phyloP scores from a whole-genome alignment of 2,888 invertebrate genomes.

The Isoperla grammatica region DNA sequence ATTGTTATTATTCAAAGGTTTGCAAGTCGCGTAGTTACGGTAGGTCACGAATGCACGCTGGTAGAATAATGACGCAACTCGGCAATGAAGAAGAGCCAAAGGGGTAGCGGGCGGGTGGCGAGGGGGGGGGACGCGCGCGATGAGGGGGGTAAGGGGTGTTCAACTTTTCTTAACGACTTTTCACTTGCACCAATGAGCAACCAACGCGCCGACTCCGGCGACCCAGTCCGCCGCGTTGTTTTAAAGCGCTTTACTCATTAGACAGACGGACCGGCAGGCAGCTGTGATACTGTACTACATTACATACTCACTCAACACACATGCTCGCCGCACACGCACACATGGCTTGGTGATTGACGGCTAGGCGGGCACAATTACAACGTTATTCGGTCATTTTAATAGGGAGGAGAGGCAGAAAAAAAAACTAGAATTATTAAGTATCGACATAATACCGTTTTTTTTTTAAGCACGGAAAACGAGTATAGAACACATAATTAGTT shows the following conservation, averaged over 20 bases:
- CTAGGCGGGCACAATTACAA: no score
- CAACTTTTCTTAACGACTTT: constrained; percentile 24
- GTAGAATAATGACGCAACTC: constrained; percentile 40
- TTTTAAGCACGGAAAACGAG: no score
- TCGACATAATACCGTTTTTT: no score
- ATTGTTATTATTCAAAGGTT: neutral
- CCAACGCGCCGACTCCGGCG: constrained; percentile 10
- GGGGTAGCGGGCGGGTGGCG: constrained; percentile 43
- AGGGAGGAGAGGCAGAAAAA: no score
- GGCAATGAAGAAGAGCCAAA: neutral
- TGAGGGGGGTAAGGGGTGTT: neutral
- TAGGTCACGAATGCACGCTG: neutral
- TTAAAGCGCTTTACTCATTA: constrained; percentile 11
- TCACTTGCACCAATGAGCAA: constrained; percentile 16
- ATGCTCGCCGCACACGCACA: no score
- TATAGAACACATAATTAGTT: no score
- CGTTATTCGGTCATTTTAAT: no score
- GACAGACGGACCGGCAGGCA: neutral
- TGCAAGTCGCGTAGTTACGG: neutral
- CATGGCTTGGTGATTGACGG: no score
- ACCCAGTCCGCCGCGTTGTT: constrained; percentile 1
- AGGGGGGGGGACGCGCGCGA: constrained; percentile 38
- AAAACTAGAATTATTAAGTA: no score
- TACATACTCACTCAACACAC: neutral
- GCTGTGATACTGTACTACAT: neutral